phyloP scores from a whole-genome alignment of 2,888 invertebrate genomes.

The Agonopterix arenella region DNA sequence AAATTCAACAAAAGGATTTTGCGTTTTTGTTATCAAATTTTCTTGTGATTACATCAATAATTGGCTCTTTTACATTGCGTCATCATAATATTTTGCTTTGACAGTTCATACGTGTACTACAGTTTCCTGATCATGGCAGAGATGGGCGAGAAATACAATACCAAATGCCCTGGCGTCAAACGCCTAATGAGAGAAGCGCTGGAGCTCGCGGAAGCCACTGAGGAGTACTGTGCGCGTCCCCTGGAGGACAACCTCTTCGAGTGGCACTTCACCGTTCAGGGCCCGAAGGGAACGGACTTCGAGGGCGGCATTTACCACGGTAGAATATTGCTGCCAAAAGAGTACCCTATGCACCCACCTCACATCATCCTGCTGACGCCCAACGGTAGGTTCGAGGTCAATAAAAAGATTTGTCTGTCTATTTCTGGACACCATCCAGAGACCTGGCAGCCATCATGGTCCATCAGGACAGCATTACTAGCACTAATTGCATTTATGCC shows the following conservation, averaged over 20 bases:
- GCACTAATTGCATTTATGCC: constrained; percentile 97
- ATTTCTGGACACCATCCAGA: constrained; percentile 98
- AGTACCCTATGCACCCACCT: constrained; percentile 98
- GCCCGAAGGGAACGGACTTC: constrained; percentile 92
- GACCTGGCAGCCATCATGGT: constrained; percentile 98
- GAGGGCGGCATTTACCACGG: constrained; percentile 95
- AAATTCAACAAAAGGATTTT: constrained; percentile 2
- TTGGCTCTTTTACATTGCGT: constrained; percentile 40
- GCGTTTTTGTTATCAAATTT: constrained; percentile 41
- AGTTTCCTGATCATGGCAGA: constrained; percentile 43
- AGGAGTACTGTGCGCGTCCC: constrained; percentile 93
- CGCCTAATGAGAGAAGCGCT: constrained; percentile 94
- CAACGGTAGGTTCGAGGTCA: constrained; percentile 94
- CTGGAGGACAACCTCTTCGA: constrained; percentile 97
- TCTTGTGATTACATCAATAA: constrained; percentile 43
- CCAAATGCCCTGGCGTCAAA: constrained; percentile 88
- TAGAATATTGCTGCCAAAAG: constrained; percentile 91
- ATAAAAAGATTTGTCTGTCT: constrained; percentile 96
- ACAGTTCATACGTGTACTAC: constrained; percentile 14
- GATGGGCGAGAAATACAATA: constrained; percentile 68
- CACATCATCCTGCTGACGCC: constrained; percentile 95
- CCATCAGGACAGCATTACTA: constrained; percentile 92
- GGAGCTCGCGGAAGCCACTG: constrained; percentile 90
- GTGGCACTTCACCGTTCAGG: constrained; percentile 97
- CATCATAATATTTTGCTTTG: constrained; percentile 19